These are phyloP conservation scores for Melanogrammus aeglefinus DNA, from an alignment of 2,797 vertebrate genomes.

Conservation along the genomic window DNA sequence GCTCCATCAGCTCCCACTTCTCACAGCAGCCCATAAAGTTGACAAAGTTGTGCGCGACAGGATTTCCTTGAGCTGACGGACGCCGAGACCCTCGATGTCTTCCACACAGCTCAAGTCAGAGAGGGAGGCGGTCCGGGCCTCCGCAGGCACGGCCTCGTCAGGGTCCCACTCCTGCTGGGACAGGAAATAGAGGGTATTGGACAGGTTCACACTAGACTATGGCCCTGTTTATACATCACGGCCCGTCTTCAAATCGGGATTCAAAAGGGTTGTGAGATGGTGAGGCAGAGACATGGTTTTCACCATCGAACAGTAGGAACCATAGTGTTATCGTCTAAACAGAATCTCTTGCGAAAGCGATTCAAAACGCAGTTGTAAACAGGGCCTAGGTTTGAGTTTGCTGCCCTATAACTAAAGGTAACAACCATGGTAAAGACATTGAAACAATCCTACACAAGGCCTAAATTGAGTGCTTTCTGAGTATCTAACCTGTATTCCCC, in stretches of 20 bases:
- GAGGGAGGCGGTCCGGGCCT: conserved; percentile 84
- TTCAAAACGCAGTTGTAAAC: too few species aligned
- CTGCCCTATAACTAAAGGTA: not conserved
- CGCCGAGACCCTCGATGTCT: conserved; percentile 84
- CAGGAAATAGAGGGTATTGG: not conserved
- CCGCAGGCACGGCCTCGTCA: conserved; percentile 76
- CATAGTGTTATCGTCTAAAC: too few species aligned
- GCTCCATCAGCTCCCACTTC: conserved; percentile 96
- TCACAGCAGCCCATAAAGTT: conserved; percentile 98
- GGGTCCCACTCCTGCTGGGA: conserved; percentile 75
- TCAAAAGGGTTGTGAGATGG: too few species aligned
- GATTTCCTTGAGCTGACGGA: conserved; percentile 94
- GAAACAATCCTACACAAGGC: not conserved
- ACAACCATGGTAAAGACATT: not conserved
- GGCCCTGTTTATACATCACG: too few species aligned
- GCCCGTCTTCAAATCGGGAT: too few species aligned
- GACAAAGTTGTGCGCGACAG: conserved; percentile 92
- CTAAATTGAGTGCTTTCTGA: not conserved
- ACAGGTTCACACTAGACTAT: not conserved
- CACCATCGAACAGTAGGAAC: too few species aligned
- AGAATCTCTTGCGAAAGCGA: too few species aligned
- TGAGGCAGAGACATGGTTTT: not conserved
- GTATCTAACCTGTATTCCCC: not conserved
- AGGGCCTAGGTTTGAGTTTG: not conserved
- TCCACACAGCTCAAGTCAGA: conserved; percentile 79